Base-by-base conservation (phyloP, 2,797 vertebrate genomes). In the Leuciscus waleckii region DNA sequence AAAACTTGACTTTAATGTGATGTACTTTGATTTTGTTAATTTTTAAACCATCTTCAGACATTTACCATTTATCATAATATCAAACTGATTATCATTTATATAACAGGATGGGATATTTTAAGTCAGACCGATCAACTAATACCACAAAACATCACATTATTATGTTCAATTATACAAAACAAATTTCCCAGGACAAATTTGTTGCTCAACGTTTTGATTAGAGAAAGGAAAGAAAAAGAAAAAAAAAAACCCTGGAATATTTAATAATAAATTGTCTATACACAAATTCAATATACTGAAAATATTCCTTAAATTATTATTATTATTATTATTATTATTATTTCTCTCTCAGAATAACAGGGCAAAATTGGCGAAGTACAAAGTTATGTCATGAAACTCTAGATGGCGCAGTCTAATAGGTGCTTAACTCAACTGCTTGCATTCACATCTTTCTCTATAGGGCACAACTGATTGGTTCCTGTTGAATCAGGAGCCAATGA, bases 161-260 rank as follows among this genome's bases (percentile, higher is more conserved):
- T 21, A 19, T 51, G 43, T 74, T 49, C 5, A 49, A 74, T 32
- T 51, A 13, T 54, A 54, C 26, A 49, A 49, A 49, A 73, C 7
- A 49, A 29, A 17, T 29, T 49, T 43, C 7, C 1, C 69, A 43
- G 17, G 7, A 71, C 39, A 19, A 29, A 43, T 14, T 2, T 16
- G 13, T 70, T 70, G 23, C 21, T 70, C 13, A 14, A 14, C 58
- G 2, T 63, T 63, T 29, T 63, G 26, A 29, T 63, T 63, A 29
- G 26, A 1, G 23, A 58, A n/a, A 1, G 23, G n/a, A n/a, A 56
- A 35, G 5, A n/a, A 0, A 16, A 11, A 4, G 1, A 5, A 0
- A 71, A 17, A 21, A n/a, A 32, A 3, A 35, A 35, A 35, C 3
- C 3, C 3, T 56, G 1, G 23, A 13, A 61, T 61, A 61, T 39